phyloP scores from a whole-genome alignment of 2,113 vertebrate species.

The Callopanchax toddi region DNA sequence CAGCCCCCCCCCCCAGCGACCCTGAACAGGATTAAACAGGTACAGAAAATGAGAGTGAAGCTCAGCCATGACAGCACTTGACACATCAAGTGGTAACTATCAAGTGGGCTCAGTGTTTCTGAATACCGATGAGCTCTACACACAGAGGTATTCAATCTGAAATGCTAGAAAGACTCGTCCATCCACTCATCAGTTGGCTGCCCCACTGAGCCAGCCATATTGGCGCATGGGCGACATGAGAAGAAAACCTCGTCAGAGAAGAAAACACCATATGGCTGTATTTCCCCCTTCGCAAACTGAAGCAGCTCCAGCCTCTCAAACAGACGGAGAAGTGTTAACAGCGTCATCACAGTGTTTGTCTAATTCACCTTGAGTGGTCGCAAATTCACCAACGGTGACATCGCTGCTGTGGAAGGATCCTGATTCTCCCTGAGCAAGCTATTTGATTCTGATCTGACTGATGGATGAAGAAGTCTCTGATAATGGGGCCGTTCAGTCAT shows the following conservation, averaged over 20 bases:
- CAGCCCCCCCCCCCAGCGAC: neutral
- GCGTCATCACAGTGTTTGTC: slow-evolving; percentile 30
- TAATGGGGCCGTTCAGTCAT: slow-evolving; percentile 70
- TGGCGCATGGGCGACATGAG: slow-evolving; percentile 41
- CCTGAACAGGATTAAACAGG: neutral
- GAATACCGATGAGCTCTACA: neutral
- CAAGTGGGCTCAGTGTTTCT: neutral
- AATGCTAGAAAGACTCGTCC: slow-evolving; percentile 30
- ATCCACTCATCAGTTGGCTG: slow-evolving; percentile 42
- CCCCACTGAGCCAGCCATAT: slow-evolving; percentile 39
- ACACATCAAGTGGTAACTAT: neutral
- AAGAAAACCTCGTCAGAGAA: slow-evolving; percentile 32
- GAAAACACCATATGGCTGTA: slow-evolving; percentile 60
- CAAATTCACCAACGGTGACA: slow-evolving; percentile 12
- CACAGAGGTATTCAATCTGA: slow-evolving; percentile 31
- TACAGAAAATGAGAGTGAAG: too few species aligned
- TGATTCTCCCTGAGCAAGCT: slow-evolving; percentile 49
- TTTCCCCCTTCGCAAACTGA: slow-evolving; percentile 27
- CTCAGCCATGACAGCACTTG: neutral
- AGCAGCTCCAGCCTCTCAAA: slow-evolving; percentile 36
- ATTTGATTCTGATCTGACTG: slow-evolving; percentile 58
- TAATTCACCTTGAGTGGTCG: slow-evolving; percentile 34
- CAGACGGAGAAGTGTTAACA: slow-evolving; percentile 41
- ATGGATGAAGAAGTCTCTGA: slow-evolving; percentile 55
- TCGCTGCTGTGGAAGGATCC: slow-evolving; percentile 17